phyloP scores from a whole-genome alignment of 2,113 vertebrate species.

The Martes martes region DNA sequence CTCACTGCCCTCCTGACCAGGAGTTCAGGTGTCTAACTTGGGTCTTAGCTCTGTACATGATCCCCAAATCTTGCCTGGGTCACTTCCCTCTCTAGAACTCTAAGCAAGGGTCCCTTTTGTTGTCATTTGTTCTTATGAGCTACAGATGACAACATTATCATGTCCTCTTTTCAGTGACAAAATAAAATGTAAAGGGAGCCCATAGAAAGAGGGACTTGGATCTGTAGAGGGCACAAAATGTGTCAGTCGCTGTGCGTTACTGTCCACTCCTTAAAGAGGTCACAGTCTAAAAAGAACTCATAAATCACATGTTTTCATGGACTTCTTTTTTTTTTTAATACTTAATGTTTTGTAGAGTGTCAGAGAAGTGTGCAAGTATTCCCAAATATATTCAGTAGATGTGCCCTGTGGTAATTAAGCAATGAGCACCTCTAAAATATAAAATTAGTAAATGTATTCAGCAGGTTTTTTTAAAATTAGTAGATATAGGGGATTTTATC shows the following conservation, averaged over 20 bases:
- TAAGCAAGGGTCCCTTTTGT: not conserved
- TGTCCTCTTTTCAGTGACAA: conserved; percentile 21
- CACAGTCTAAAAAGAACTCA: not conserved
- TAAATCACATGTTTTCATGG: not conserved
- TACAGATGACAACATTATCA: not conserved
- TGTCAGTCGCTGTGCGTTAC: not conserved
- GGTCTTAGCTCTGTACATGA: not conserved
- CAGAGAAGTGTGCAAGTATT: not conserved
- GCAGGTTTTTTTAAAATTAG: not conserved
- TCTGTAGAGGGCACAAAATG: not conserved
- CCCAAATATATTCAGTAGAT: not conserved
- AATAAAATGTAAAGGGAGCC: not conserved
- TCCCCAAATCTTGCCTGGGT: not conserved
- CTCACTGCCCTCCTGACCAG: not conserved
- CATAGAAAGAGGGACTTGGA: not conserved
- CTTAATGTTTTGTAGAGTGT: not conserved
- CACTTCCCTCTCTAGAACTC: not conserved
- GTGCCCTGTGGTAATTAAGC: not conserved
- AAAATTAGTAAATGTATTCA: not conserved
- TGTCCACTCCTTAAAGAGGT: not conserved
- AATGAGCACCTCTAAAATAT: not conserved
- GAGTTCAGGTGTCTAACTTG: not conserved
- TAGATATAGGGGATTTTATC: not conserved
- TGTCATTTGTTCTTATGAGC: not conserved
- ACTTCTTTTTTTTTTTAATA: not conserved